Evolutionary conservation across 2,888 invertebrate genomes (phyloP).

Genomic region (Aelia acuminata): DNA sequence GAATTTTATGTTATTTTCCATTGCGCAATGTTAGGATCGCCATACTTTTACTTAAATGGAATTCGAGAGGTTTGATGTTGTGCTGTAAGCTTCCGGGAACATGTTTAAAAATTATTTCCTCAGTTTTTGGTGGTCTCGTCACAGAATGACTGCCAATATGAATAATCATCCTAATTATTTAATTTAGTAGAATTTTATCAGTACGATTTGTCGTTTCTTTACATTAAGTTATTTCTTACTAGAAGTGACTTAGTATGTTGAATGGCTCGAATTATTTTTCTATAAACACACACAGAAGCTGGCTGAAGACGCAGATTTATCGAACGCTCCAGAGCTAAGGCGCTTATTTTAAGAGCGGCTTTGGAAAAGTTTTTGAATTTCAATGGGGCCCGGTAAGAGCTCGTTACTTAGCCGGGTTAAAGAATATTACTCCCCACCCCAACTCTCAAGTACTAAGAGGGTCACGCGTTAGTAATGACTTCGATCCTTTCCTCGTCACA

Average conservation of each 20-base stretch:
- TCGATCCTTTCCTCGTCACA: neutral
- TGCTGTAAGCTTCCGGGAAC: too few species aligned
- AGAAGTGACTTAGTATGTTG: neutral
- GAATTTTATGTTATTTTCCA: too few species aligned
- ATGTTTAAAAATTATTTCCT: too few species aligned
- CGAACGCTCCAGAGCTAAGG: neutral
- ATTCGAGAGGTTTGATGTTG: too few species aligned
- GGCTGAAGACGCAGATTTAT: slow-evolving; percentile 24
- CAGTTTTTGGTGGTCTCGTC: too few species aligned
- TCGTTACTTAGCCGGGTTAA: slow-evolving; percentile 40
- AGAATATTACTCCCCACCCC: neutral
- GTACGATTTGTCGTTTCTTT: too few species aligned
- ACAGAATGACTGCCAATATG: too few species aligned
- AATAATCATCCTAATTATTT: too few species aligned
- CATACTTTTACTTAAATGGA: too few species aligned
- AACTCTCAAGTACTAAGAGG: neutral
- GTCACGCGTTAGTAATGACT: neutral
- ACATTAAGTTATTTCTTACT: too few species aligned
- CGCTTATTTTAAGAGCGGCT: slow-evolving; percentile 44
- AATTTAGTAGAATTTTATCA: too few species aligned
- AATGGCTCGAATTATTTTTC: neutral
- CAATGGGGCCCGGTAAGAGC: slow-evolving; percentile 23
- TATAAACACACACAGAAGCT: neutral
- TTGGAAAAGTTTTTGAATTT: slow-evolving; percentile 36
- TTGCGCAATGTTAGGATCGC: too few species aligned